Base-by-base conservation (phyloP, 2,113 vertebrate genomes). In the Bagarius yarrelli region DNA sequence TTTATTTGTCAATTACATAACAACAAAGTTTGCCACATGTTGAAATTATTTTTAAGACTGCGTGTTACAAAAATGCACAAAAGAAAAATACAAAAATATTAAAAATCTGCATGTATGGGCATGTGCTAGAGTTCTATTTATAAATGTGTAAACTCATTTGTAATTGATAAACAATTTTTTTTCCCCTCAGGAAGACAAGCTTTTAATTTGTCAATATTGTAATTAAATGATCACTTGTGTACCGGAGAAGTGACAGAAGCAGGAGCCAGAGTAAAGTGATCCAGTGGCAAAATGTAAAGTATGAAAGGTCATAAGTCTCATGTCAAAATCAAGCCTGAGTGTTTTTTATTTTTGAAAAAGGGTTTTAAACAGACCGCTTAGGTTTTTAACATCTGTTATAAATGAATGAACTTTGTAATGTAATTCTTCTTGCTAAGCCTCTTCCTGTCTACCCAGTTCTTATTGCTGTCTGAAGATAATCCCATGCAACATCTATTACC, bases 211-310 rank as follows among this genome's bases (percentile, higher is more conserved):
- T 60, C 59, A 21, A 64, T 50, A 55, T 6, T 40, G 64, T 80
- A 71, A 53, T 40, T 80, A 16, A 77, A 79, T 27, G 15, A 84
- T 40, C 50, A 47, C 34, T 9, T 25, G 61, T 25, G 32, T 76
- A 27, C 13, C 50, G 71, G 47, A 70, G 53, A 69, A 57, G 18
- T 47, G 72, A 47, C 79, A 81, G 50, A 78, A 36, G 44, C 66
- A 32, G 14, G n/a, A 70, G 53, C 21, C 76, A 14, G 34, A 64
- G 84, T 57, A 77, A 83, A 82, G 81, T 59, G 55, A 81, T 52
- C 70, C 69, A 40, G 52, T 21, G 63, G n/a, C 25, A 14, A 52
- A 60, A 61, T 66, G 19, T 63, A 76, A 52, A 30, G 69, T 19
- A 76, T 76, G 72, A 52, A 21, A 50, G 55, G 14, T 30, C 59